Evolutionary conservation across 2,113 vertebrate genomes (phyloP).

Genomic region (Haemorhous mexicanus): DNA sequence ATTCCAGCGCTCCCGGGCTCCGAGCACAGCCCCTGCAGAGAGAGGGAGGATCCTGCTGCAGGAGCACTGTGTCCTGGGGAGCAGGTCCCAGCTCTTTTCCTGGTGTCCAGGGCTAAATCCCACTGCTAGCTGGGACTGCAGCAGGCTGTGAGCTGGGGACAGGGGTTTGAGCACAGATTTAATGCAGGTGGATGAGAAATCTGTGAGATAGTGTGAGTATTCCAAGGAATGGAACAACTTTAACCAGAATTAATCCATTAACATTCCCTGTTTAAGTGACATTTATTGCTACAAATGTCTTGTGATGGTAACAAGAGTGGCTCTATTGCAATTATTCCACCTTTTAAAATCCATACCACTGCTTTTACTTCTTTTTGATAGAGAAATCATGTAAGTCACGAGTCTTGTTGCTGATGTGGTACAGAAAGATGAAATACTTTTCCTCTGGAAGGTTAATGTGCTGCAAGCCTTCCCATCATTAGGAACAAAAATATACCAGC

Average conservation of each 20-base stretch:
- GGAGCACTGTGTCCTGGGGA: not conserved
- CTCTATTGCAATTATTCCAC: not conserved
- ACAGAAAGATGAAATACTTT: conserved; percentile 42
- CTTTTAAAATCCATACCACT: not conserved
- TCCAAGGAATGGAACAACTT: not conserved
- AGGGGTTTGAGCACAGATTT: not conserved
- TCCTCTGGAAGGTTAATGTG: conserved; percentile 49
- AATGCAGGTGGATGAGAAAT: not conserved
- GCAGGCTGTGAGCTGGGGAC: not conserved
- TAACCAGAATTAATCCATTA: conserved; percentile 6
- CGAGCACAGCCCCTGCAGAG: not conserved
- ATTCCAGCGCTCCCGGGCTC: not conserved
- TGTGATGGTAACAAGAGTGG: not conserved
- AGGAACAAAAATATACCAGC: conserved; percentile 61
- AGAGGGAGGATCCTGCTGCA: not conserved
- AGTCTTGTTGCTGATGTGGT: not conserved
- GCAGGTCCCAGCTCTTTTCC: not conserved
- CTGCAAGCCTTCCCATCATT: conserved; percentile 41
- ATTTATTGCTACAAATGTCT: not conserved
- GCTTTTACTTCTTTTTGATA: not conserved
- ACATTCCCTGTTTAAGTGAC: not conserved
- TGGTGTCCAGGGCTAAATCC: not conserved
- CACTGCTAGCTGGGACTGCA: not conserved
- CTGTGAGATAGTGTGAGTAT: not conserved
- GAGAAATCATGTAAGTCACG: not conserved